Conservation (phyloP, 2,888 invertebrate genomes). For the Drosophila paranaensis region DNA sequence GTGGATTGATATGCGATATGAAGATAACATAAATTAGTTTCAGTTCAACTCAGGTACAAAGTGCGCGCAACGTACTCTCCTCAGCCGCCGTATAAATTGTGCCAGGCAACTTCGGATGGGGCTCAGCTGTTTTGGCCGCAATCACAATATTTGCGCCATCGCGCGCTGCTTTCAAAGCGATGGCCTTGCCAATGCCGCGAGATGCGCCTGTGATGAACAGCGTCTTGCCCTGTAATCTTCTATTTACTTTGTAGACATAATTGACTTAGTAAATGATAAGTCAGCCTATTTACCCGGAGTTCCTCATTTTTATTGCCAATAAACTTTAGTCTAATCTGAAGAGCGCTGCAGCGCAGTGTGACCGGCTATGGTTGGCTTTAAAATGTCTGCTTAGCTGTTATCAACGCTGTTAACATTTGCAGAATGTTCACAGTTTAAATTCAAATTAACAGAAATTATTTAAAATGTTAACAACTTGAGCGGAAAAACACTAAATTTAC, state of each 20-base stretch:
- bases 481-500: too few relatives aligned
- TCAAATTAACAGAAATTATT: neutral
- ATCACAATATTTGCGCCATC: conserved; percentile 95
- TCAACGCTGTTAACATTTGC: neutral
- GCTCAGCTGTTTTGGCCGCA: conserved; percentile 94
- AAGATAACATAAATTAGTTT: conserved; percentile 19
- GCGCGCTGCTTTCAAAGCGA: conserved; percentile 94
- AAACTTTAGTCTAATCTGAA: neutral
- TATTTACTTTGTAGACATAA: neutral
- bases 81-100: conserved; percentile 94
- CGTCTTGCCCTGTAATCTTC: conserved; percentile 92
- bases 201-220: conserved; percentile 98
- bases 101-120: conserved; percentile 88
- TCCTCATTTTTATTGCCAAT: conserved; percentile 27
- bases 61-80: conserved; percentile 87
- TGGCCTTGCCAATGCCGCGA: conserved; percentile 97
- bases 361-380: neutral
- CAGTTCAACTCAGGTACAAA: conserved; percentile 18
- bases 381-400: neutral
- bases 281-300: conserved; percentile 23
- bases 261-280: neutral
- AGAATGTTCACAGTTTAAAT: neutral
- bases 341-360: neutral
- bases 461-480: too few relatives aligned
- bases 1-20: conserved; percentile 35